Evolutionary conservation across 2,797 vertebrate genomes (phyloP), one percentile per base, ranked within the genome.

Genomic region (Oreonectes daqikongensis): DNA sequence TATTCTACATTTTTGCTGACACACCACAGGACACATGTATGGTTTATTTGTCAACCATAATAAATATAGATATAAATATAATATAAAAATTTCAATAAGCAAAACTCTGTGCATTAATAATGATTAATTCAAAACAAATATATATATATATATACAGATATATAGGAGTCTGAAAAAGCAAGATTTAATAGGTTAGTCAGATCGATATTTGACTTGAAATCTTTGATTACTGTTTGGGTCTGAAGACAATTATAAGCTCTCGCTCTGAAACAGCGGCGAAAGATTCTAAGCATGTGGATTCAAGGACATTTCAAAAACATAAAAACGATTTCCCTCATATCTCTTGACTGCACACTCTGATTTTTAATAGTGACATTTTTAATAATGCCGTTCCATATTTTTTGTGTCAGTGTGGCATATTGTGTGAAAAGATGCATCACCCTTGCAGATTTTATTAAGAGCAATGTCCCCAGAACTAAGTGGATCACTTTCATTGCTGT

Each of bases 251-350:
- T 82, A 76, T 63, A 78, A 81, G 53, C 60, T 65, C 59, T 75
- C n/a, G n/a, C n/a, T n/a, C 50, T 2, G 32, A 71, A 66, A 72
- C 52, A 57, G 35, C 67, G 57, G 53, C 24, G 24, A 38, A 60
- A 66, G 63, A 65, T 73, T 65, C 10, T 60, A 74, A 64, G 64
- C 67, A 71, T 76, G 71, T 66, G 17, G 53, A 63, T 76, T 82
- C 72, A 84, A 82, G 72, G 75, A 79, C 67, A 59, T 71, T 79
- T 74, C 57, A 81, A 80, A 78, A 81, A 76, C 64, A 81, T 52
- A 55, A 75, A 70, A 66, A n/a, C 17, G 17, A 15, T 14, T 59
- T 75, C 32, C 50, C n/a, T 42, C 59, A 42, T 60, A 28, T 52
- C 50, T 65, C 69, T 40, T 50, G 24, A 66, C 7, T 40, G 28